A percentile compares a stretch with the other conserved stretches of the same genome.
Conservation (phyloP, 1,140 invertebrate genomes). For the Atopsyche davidsoni region DNA sequence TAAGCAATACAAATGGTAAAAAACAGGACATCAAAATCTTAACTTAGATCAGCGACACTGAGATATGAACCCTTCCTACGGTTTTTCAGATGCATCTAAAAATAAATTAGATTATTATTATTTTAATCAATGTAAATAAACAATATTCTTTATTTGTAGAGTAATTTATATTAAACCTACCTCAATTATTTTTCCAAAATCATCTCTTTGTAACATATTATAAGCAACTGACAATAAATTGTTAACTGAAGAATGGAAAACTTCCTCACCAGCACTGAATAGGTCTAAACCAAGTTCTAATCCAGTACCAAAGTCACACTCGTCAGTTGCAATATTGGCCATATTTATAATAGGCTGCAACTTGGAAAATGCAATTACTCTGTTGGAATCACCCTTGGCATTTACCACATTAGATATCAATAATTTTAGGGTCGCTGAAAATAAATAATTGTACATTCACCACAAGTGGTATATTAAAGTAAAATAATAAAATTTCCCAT, state of each 20-base stretch:
- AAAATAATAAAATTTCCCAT: constrained; percentile 10
- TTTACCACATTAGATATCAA: constrained; percentile 63
- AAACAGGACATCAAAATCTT: too few relatives aligned
- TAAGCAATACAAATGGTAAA: too few relatives aligned
- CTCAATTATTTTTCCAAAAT: constrained; percentile 69
- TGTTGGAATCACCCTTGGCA: constrained; percentile 54
- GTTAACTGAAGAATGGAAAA: constrained; percentile 60
- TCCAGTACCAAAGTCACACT: constrained; percentile 90
- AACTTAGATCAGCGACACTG: constrained; percentile 33
- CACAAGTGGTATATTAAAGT: constrained; percentile 6
- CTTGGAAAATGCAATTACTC: constrained; percentile 52
- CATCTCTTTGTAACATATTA: constrained; percentile 62
- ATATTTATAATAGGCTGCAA: constrained; percentile 73
- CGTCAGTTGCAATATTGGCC: constrained; percentile 84
- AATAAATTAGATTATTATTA: constrained; percentile 22
- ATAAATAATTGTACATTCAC: constrained; percentile 29
- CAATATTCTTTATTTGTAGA: constrained; percentile 3
- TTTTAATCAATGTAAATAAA: not conserved
- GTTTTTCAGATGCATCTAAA: constrained; percentile 55
- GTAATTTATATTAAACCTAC: constrained; percentile 31
- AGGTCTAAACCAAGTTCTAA: constrained; percentile 82
- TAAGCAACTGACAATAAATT: constrained; percentile 72
- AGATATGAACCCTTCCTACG: constrained; percentile 46
- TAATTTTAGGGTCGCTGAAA: constrained; percentile 63
- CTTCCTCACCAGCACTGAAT: constrained; percentile 66